Base-by-base conservation (phyloP, 2,888 invertebrate species). In the Caenorhabditis angaria region DNA sequence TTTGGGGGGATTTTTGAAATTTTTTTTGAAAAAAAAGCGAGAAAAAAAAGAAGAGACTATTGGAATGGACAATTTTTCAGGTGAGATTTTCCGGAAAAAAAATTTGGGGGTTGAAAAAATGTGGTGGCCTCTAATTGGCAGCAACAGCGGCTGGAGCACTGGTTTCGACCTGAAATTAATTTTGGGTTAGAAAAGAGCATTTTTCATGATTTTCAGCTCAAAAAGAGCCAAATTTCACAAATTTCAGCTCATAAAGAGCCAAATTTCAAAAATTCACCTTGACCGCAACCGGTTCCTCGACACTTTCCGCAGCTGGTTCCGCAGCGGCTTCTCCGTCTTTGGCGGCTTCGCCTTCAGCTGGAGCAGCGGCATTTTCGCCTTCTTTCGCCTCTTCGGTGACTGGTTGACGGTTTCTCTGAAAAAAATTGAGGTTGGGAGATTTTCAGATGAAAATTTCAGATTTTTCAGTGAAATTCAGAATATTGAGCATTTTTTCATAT, bases 301-400 rank as follows among this genome's bases (percentile, higher is more conserved):
- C 41, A 12, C 41, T 18, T 41, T 41, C 41, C 14, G 41, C 41
- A 14, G 41, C 41, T 12, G 41, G 41, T 41, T 41, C 41, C 14
- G 41, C 14, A 12, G 32, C 32, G 41, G 41, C n/a, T 41, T 41
- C 41, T 41, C 18, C 41, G 3, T 3, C 41, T n/a, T n/a, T n/a
- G n/a, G n/a, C n/a, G n/a, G n/a, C n/a, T n/a, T n/a, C n/a, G n/a
- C n/a, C n/a, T n/a, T n/a, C 35, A 35, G 20, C 51, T 6, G 55
- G 12, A 14, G 55, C 47, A 32, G 22, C 57, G 20, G 24, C 57
- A 54, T 8, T n/a, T 57, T 57, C 57, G 1, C 41, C 47, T 47
- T 59, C 59, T 18, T 59, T 59, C 18, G 59, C 4, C 59, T 59
- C 59, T 48, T 59, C 59, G 20, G 47, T 47, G 4, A 28, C n/a